Conservation (phyloP, 2,888 invertebrate genomes). For the Pediacus dermestoides region DNA sequence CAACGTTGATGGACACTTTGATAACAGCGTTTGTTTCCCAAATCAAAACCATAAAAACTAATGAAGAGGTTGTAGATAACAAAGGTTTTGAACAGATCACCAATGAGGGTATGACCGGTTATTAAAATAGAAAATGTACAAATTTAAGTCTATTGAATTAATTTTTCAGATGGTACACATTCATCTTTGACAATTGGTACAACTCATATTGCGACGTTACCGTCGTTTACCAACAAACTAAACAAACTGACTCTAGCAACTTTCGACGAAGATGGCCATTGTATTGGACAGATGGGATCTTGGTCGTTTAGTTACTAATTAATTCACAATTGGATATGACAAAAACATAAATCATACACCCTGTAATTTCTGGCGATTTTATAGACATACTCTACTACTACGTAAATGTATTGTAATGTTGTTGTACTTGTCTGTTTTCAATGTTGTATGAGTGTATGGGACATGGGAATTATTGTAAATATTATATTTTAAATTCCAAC, state of each 20-base stretch:
- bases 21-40: slow-evolving; percentile 81
- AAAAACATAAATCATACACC: no score
- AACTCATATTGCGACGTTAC: slow-evolving; percentile 53
- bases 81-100: slow-evolving; percentile 39
- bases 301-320: slow-evolving; percentile 64
- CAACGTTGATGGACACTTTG: slow-evolving; percentile 82
- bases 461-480: no score
- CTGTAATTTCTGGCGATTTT: no score
- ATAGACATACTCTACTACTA: no score
- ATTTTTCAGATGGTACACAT: slow-evolving; percentile 50
- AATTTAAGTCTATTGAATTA: slow-evolving; percentile 1
- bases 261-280: slow-evolving; percentile 83
- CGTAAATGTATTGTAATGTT: no score
- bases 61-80: slow-evolving; percentile 48
- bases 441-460: no score
- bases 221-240: slow-evolving; percentile 77
- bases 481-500: no score
- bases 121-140: no score
- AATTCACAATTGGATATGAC: background rate
- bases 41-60: slow-evolving; percentile 54
- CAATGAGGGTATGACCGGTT: slow-evolving; percentile 44
- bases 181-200: slow-evolving; percentile 47
- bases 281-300: slow-evolving; percentile 85
- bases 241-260: slow-evolving; percentile 83
- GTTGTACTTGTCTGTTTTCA: no score